Evolutionary conservation across 2,113 vertebrate genomes (phyloP).

Genomic region (Acanthochromis polyacanthus): DNA sequence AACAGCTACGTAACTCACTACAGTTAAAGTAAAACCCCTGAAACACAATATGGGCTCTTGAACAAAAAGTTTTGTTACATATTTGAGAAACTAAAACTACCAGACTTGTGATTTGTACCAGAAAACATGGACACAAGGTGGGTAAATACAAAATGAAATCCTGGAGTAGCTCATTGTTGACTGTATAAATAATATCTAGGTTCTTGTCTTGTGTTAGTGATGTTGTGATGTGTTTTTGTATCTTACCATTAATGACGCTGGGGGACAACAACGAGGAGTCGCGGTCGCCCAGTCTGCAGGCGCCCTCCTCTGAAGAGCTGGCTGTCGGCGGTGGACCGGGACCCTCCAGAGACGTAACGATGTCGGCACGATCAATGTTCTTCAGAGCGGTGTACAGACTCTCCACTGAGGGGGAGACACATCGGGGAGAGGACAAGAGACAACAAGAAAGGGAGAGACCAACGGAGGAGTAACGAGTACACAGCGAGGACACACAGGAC

Average conservation of each 20-base stretch:
- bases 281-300: conserved; percentile 83
- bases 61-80: too few relatives aligned
- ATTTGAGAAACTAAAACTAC: too few relatives aligned
- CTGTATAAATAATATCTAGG: not conserved
- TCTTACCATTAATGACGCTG: conserved; percentile 95
- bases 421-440: not conserved
- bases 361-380: conserved; percentile 93
- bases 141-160: not conserved
- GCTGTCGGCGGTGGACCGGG: conserved; percentile 83
- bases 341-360: conserved; percentile 90
- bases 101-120: too few relatives aligned
- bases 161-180: not conserved
- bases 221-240: conserved; percentile 18
- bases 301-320: conserved; percentile 83
- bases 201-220: not conserved
- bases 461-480: too few relatives aligned
- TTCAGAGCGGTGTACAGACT: conserved; percentile 89
- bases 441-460: not conserved
- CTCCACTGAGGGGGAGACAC: conserved; percentile 85
- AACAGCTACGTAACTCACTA: too few relatives aligned
- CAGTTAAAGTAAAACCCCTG: too few relatives aligned
- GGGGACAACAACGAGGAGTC: conserved; percentile 91
- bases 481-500: not conserved
- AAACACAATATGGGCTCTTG: too few relatives aligned
- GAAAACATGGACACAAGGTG: too few relatives aligned